Conservation (phyloP, 2,797 vertebrate genomes). For the Masticophis lateralis region DNA sequence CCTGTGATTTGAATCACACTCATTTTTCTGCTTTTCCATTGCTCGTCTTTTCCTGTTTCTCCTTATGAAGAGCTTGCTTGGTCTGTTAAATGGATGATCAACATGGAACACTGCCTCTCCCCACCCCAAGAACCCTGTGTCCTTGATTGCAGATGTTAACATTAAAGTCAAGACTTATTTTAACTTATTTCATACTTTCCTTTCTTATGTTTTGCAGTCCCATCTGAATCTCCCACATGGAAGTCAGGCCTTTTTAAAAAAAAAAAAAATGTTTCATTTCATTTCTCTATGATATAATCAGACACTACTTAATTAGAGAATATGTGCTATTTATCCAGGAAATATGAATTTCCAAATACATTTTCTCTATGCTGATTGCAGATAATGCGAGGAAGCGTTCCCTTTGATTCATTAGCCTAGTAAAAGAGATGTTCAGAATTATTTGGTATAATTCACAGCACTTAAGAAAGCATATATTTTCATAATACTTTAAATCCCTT, state of each 20-base stretch:
- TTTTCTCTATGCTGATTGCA: slow-evolving; percentile 59
- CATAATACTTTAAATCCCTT: slow-evolving; percentile 62
- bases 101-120: not conserved
- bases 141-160: not conserved
- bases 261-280: slow-evolving; percentile 32
- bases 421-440: slow-evolving; percentile 63
- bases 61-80: not conserved
- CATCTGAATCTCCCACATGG: not conserved
- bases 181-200: not conserved
- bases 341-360: slow-evolving; percentile 34
- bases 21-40: not conserved
- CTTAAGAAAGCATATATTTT: slow-evolving; percentile 69
- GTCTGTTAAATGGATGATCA: not conserved
- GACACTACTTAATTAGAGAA: slow-evolving; percentile 50
- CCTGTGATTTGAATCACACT: not conserved
- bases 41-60: not conserved
- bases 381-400: slow-evolving; percentile 51
- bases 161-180: not conserved
- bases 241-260: slow-evolving; percentile 9
- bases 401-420: slow-evolving; percentile 67
- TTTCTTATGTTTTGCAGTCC: not conserved
- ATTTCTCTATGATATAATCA: slow-evolving; percentile 57
- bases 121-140: not conserved
- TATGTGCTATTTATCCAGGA: slow-evolving; percentile 44
- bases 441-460: slow-evolving; percentile 66